Base-by-base conservation (phyloP, 2,888 invertebrate genomes). In the Synanthedon vespiformis region DNA sequence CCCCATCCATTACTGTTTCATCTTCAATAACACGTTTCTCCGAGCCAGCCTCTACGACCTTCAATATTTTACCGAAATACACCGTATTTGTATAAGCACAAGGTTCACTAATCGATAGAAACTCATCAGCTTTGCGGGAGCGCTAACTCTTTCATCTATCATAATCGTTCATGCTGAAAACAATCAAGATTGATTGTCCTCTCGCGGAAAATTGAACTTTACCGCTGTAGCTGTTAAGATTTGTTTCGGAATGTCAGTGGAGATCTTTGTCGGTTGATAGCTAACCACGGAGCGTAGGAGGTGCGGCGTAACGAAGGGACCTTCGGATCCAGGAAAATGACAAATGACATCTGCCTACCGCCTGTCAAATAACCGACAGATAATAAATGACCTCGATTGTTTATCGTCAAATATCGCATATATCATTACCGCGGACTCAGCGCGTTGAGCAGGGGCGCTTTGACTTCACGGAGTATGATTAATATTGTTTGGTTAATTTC, bases 281-380 rank as follows among this genome's bases (percentile, higher is more conserved):
- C 78, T 82, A 85, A 78, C 79, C 79, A 77, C 68, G 80, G 77
- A 78, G 73, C 75, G 77, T 75, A 74, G 75, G 77, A 75, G 74
- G 69, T 68, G 64, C 62, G 74, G 77, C 84, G 86, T 86, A 85
- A 86, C 84, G 83, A 84, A 87, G 85, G 86, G 87, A 84, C 86
- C 82, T 74, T 76, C 79, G 88, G 89, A 81, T 83, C 83, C 80
- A 86, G 80, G 77, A 85, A 85, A 86, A 89, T 90, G 90, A 90
- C 90, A 90, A 90, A 90, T 89, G 90, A 89, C 90, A 89, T 89
- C 90, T 90, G 90, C 89, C 89, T 88, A 86, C 86, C 89, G 89
- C 89, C 89, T 89, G 89, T 89, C 90, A 89, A 89, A 90, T 89
- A 89, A 88, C 88, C 86, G 88, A 86, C 88, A 88, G 87, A 89